Evolutionary conservation across 1,140 invertebrate species (phyloP).

Genomic region (Drosophila miranda): DNA sequence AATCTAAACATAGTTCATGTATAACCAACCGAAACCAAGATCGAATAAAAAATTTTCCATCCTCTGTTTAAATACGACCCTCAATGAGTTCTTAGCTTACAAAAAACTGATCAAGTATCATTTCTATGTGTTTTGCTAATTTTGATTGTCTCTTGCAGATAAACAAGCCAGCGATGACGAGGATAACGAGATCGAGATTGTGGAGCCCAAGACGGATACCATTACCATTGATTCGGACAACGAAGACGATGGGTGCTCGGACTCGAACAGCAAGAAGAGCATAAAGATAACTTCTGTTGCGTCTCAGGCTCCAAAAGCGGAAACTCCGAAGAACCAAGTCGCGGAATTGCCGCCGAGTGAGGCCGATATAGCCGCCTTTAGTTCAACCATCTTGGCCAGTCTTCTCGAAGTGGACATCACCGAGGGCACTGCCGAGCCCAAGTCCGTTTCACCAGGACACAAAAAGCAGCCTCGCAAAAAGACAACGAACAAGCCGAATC

Average conservation of each 20-base stretch:
- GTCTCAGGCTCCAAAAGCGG: constrained; percentile 35
- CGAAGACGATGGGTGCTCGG: constrained; percentile 61
- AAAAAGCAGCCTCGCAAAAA: constrained; percentile 81
- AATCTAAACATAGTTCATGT: constrained; percentile 2
- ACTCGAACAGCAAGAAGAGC: constrained; percentile 1
- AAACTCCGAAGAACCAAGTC: constrained; percentile 5
- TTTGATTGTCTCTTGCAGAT: constrained; percentile 41
- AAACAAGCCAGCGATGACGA: constrained; percentile 82
- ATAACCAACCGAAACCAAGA: constrained; percentile 11
- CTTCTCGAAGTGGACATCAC: constrained; percentile 72
- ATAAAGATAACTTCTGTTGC: constrained; percentile 59
- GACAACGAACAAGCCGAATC: constrained; percentile 77
- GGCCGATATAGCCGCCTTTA: constrained; percentile 65
- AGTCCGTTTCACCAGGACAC: constrained; percentile 29
- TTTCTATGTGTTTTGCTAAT: background rate
- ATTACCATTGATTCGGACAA: constrained; percentile 82
- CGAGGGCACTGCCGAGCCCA: constrained; percentile 25
- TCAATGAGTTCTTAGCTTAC: no score
- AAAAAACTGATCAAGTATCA: background rate
- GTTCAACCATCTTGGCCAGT: constrained; percentile 73
- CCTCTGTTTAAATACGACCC: background rate
- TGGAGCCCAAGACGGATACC: constrained; percentile 78
- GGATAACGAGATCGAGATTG: constrained; percentile 81
- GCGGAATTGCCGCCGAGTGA: constrained; percentile 6
- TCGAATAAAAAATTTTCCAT: constrained; percentile 30